Evolutionary conservation across 2,797 vertebrate genomes (phyloP).

Genomic region (Melanotaenia pygmaea): DNA sequence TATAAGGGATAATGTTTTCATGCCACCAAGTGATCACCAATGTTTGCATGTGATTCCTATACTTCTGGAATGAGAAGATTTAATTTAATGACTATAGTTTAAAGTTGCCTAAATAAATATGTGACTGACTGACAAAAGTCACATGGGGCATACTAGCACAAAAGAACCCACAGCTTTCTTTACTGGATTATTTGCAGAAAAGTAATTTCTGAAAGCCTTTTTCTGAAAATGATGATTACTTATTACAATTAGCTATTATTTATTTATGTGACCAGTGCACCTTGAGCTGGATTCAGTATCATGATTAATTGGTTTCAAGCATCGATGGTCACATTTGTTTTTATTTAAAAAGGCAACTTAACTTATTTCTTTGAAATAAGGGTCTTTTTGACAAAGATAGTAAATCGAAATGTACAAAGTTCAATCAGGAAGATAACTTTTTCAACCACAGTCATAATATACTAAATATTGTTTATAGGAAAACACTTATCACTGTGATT

Average conservation of each 20-base stretch:
- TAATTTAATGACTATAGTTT: slow-evolving; percentile 8
- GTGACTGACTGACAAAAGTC: slow-evolving; percentile 4
- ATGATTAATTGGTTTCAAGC: too few relatives aligned
- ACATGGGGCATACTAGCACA: slow-evolving; percentile 3
- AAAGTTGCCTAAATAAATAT: slow-evolving; percentile 3
- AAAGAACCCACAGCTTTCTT: background rate
- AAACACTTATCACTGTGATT: slow-evolving; percentile 39
- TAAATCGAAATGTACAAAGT: background rate
- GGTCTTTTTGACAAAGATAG: too few relatives aligned
- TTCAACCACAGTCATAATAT: too few relatives aligned
- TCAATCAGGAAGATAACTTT: background rate
- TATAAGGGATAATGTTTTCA: background rate
- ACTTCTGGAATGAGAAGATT: slow-evolving; percentile 1
- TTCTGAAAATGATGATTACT: too few relatives aligned
- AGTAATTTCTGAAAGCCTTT: too few relatives aligned
- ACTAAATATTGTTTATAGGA: background rate
- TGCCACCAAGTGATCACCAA: background rate
- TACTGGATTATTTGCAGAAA: too few relatives aligned
- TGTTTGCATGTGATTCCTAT: background rate
- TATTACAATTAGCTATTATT: too few relatives aligned
- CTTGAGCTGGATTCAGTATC: too few relatives aligned
- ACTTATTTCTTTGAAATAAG: too few relatives aligned
- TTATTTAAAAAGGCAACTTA: too few relatives aligned
- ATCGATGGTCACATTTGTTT: too few relatives aligned
- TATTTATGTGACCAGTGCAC: too few relatives aligned